Base-by-base conservation (phyloP, 2,113 vertebrate species). In the Solea senegalensis region DNA sequence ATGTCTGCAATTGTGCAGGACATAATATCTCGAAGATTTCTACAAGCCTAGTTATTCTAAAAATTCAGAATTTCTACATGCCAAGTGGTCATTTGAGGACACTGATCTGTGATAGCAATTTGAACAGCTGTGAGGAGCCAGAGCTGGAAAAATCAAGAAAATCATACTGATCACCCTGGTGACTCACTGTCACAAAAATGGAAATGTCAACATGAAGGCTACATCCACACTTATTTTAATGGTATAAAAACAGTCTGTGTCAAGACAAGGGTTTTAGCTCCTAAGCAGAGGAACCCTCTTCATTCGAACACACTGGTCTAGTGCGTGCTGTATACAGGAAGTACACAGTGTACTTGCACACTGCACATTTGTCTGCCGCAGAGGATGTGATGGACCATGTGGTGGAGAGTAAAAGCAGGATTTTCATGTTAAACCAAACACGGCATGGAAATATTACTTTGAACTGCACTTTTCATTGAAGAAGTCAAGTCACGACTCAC, bases 111-210 rank as follows among this genome's bases (percentile, higher is more conserved):
- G 60, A 80, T 58, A 69, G 46, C 15, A 12, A 63, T 76, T 27
- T 1, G 44, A 11, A 51, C 84, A 87, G 85, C 86, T 86, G 78
- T 2, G 77, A 65, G 46, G 76, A 78, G 66, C 34, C 65, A 44
- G 60, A 72, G 3, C 55, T 1, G 48, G 68, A 70, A 81, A 80
- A 82, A 82, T 21, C 58, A 69, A 63, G 72, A 46, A 78, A 45
- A 75, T 65, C 63, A 86, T 76, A 74, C 56, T 70, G 21, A 21
- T 67, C 5, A 63, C 69, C 83, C 59, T 43, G 69, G 76, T 80
- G 82, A 82, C 76, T 71, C 9, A 66, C 48, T 49, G 67, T 77
- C 67, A 74, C 50, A 81, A 57, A 57, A 77, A 83, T 53, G 64
- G 66, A 72, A 71, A 16, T 15, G 8, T 8, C 1, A 5, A n/a